phyloP scores from a whole-genome alignment of 2,888 invertebrate species.

The Acrocera orbiculus region DNA sequence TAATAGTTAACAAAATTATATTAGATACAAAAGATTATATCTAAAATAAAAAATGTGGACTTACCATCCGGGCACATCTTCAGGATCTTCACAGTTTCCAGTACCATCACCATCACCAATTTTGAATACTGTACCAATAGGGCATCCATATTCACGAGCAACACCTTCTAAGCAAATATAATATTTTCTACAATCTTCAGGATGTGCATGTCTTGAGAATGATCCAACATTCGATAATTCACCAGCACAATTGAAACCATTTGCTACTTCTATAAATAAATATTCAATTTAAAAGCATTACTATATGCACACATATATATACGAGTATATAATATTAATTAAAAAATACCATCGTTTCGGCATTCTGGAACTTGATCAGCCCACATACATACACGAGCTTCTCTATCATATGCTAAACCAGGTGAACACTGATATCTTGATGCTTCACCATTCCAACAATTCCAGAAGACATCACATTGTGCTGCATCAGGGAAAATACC shows the following conservation, averaged over 20 bases:
- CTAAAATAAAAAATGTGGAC: too few species aligned
- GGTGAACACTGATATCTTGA: slow-evolving; percentile 89
- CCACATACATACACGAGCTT: slow-evolving; percentile 91
- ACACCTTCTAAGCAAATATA: slow-evolving; percentile 84
- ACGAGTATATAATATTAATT: not conserved
- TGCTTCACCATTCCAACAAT: slow-evolving; percentile 91
- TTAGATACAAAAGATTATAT: too few species aligned
- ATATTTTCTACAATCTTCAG: slow-evolving; percentile 87
- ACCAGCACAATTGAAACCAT: slow-evolving; percentile 71
- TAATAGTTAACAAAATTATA: not conserved
- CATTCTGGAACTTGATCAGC: slow-evolving; percentile 89
- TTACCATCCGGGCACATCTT: slow-evolving; percentile 92
- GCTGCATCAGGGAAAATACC: slow-evolving; percentile 80
- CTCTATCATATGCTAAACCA: slow-evolving; percentile 83
- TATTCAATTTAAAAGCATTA: not conserved
- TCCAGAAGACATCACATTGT: slow-evolving; percentile 90
- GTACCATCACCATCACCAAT: slow-evolving; percentile 79
- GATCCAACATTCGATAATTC: slow-evolving; percentile 69
- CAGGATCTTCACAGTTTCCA: slow-evolving; percentile 87
- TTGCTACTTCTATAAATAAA: slow-evolving; percentile 75
- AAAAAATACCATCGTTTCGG: slow-evolving; percentile 57
- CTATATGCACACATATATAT: too few species aligned
- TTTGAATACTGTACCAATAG: slow-evolving; percentile 89
- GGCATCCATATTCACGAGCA: slow-evolving; percentile 87
- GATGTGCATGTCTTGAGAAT: slow-evolving; percentile 89